Evolutionary conservation across 2,888 invertebrate species (phyloP).

Genomic region (Drosophila dives): DNA sequence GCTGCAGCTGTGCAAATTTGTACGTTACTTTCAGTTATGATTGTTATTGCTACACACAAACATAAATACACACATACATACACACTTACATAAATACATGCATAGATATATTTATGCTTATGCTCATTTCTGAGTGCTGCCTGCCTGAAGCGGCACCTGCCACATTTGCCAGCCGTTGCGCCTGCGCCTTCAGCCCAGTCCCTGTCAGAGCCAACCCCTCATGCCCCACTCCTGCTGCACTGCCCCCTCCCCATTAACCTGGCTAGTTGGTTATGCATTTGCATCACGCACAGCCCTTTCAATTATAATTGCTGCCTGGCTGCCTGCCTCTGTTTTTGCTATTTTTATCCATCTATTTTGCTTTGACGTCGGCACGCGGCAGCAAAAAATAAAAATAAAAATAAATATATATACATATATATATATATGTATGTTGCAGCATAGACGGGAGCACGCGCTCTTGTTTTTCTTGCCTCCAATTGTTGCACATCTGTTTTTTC

Average conservation of each 20-base stretch:
- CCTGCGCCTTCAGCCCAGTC: conserved; percentile 46
- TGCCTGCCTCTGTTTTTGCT: conserved; percentile 50
- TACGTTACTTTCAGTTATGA: conserved; percentile 54
- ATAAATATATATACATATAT: conserved; percentile 17
- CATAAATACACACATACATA: neutral
- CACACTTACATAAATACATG: neutral
- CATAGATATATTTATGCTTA: conserved; percentile 17
- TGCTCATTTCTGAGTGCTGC: conserved; percentile 39
- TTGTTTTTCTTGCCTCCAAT: conserved; percentile 17
- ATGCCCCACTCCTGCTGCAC: neutral
- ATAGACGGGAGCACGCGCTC: conserved; percentile 72
- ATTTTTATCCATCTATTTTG: conserved; percentile 70
- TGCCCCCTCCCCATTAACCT: neutral
- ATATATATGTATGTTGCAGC: conserved; percentile 57
- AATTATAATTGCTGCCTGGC: conserved; percentile 72
- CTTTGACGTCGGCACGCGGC: conserved; percentile 66
- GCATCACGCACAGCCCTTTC: conserved; percentile 79
- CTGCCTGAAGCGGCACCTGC: conserved; percentile 72
- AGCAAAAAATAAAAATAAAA: conserved; percentile 14
- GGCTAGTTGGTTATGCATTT: conserved; percentile 52
- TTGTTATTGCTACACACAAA: conserved; percentile 10
- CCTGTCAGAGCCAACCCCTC: neutral
- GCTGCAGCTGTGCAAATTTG: conserved; percentile 58
- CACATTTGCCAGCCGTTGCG: conserved; percentile 53
- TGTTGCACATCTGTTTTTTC: conserved; percentile 59